Conservation (phyloP, 2,888 invertebrate species). For the Lapara coniferarum region DNA sequence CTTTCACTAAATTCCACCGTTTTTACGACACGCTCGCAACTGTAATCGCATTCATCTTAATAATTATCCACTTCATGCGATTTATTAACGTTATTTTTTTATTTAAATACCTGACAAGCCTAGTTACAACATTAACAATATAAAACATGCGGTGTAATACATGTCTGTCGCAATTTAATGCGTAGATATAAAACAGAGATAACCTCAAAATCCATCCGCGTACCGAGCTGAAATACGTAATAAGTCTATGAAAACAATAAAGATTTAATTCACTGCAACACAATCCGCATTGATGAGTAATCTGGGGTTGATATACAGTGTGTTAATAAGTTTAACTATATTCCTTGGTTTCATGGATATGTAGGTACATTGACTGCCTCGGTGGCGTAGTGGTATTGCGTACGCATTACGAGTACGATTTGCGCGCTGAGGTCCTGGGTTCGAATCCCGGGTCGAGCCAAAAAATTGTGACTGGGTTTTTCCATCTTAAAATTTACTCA, state of each 20-base stretch:
- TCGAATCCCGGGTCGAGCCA: too few relatives aligned
- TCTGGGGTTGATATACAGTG: not conserved
- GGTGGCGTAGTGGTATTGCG: too few relatives aligned
- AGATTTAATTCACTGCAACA: constrained; percentile 1
- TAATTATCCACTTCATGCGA: not conserved
- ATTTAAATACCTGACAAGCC: constrained; percentile 9
- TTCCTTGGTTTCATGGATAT: too few relatives aligned
- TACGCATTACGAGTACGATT: too few relatives aligned
- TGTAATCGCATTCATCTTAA: constrained; percentile 15
- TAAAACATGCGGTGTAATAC: constrained; percentile 32
- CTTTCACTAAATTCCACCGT: constrained; percentile 4
- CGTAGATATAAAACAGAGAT: constrained; percentile 52
- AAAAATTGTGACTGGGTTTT: too few relatives aligned
- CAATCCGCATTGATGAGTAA: not conserved
- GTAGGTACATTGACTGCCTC: too few relatives aligned
- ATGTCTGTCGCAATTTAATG: constrained; percentile 41
- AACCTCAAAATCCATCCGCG: constrained; percentile 68
- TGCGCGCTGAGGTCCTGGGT: too few relatives aligned
- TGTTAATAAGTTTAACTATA: not conserved
- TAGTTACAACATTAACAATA: constrained; percentile 27
- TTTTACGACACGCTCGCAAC: not conserved
- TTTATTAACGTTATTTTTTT: constrained; percentile 4
- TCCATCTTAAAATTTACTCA: too few relatives aligned
- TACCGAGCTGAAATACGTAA: constrained; percentile 41
- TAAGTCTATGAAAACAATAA: constrained; percentile 25